Base-by-base conservation (phyloP, 2,797 vertebrate genomes). In the Onychomys torridus region DNA sequence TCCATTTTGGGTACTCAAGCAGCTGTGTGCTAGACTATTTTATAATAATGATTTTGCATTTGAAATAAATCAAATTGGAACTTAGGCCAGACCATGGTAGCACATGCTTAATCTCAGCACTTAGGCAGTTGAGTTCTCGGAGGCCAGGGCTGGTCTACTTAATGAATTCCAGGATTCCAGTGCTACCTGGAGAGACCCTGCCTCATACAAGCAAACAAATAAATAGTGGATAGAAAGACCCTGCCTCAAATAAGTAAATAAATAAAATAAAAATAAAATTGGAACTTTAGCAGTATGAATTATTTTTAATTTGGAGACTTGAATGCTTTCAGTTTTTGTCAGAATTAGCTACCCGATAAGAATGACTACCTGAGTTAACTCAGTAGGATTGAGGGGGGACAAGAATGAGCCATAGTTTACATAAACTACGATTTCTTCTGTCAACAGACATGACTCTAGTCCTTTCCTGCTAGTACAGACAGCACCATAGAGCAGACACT, bases 321-420 rank as follows among this genome's bases (percentile, higher is more conserved):
- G 6, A 87, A 17, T 85, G 40, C 93, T 96, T 94, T 96, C 52
- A 94, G 84, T 92, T 96, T 71, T 90, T 95, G 23, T 93, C 37
- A 77, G 6, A 87, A n/a, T 96, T 89, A 83, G 4, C 46, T 84
- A 84, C 43, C 57, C 85, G 63, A 57, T 86, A 73, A 79, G 49
- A n/a, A 23, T n/a, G 32, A 21, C 55, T 90, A n/a, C 93, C 69
- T 94, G 52, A 94, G 25, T 77, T 75, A n/a, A 89, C 14, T 57
- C 27, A 63, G 14, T 79, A 73, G 59, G 81, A 89, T 43, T 43
- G 40, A 79, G 32, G 71, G 37, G 11, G 88, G 13, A 89, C 52
- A 94, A 94, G 49, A 90, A 76, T 85, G 65, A 96, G 73, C 95
- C 93, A 81, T 78, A 61, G 57, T 94, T 90, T 85, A 12, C 81